Evolutionary conservation across 2,888 invertebrate species (phyloP), one percentile per base, ranked within the genome.

Genomic region (Phengaris arion): DNA sequence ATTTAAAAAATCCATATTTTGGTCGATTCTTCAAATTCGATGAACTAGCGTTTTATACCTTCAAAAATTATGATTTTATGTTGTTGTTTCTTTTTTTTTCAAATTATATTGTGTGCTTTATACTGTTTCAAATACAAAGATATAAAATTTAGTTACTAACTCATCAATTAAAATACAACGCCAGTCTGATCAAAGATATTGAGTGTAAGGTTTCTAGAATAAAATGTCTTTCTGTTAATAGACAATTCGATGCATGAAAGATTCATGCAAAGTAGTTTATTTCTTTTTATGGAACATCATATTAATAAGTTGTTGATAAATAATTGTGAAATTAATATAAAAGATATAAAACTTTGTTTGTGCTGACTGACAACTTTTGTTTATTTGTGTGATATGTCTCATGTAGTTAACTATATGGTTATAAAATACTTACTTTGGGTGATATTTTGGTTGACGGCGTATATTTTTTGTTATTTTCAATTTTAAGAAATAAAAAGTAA

Each of bases 361-460:
- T 72, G 78, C 77, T 77, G 77, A 79, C 76, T 76, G 78, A 80
- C 80, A 88, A 87, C 87, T 89, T 70, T 22, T 70, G 87, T 88
- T 87, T 81, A 79, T 81, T 83, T 88, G 88, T 93, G 92, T 94
- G 90, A 94, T 92, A 89, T 82, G 79, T 79, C 81, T 81, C 83
- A 82, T 83, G 81, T 76, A 78, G 81, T 75, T 80, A 79, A 83
- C 76, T 78, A 77, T 77, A 75, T 79, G 86, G 83, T 85, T 84
- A 64, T 45, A 64, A 64, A 64, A 83, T 85, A 77, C 75, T 80
- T 80, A 85, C 81, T 81, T 83, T 87, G 87, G 89, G 90, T 90
- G 89, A 90, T 90, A 90, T 88, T 89, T 90, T 89, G 88, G 89
- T 91, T 91, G 86, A 85, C 86, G 87, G 86, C 84, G 79, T 90